Conservation (phyloP, 2,797 vertebrate genomes). For the Dromococcyx pavoninus region DNA sequence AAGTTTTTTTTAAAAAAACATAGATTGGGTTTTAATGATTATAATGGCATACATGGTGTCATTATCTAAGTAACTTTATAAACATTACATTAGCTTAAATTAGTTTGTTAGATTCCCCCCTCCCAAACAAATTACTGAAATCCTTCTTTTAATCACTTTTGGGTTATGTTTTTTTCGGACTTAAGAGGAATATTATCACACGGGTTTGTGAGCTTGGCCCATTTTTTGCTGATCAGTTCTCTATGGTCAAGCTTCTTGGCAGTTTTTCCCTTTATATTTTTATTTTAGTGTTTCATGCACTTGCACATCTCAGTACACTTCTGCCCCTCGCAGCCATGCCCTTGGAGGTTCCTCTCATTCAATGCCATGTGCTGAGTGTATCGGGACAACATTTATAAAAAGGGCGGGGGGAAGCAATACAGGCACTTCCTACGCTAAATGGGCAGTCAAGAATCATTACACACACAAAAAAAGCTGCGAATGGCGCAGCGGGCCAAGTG, state of each 20-base stretch:
- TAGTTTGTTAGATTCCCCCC: slow-evolving; percentile 56
- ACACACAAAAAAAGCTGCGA: neutral
- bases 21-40: slow-evolving; percentile 78
- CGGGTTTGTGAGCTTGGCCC: slow-evolving; percentile 22
- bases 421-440: slow-evolving; percentile 41
- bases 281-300: neutral
- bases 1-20: slow-evolving; percentile 59
- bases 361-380: neutral
- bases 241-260: slow-evolving; percentile 48
- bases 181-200: neutral
- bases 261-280: slow-evolving; percentile 42
- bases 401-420: neutral
- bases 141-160: slow-evolving; percentile 58
- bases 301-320: neutral
- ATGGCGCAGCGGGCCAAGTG: neutral
- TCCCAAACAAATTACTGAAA: slow-evolving; percentile 29
- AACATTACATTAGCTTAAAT: slow-evolving; percentile 79
- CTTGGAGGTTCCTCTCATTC: slow-evolving; percentile 56
- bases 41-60: slow-evolving; percentile 72
- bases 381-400: slow-evolving; percentile 22
- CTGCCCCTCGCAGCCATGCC: neutral
- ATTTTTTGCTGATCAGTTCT: slow-evolving; percentile 37
- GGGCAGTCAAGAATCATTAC: slow-evolving; percentile 39
- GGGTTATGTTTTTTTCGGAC: neutral
- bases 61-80: slow-evolving; percentile 77